Percentiles rank a stretch among this genome's conserved stretches.
phyloP scores from a whole-genome alignment of 2,888 invertebrate genomes.

The Drosophila vallismaia region DNA sequence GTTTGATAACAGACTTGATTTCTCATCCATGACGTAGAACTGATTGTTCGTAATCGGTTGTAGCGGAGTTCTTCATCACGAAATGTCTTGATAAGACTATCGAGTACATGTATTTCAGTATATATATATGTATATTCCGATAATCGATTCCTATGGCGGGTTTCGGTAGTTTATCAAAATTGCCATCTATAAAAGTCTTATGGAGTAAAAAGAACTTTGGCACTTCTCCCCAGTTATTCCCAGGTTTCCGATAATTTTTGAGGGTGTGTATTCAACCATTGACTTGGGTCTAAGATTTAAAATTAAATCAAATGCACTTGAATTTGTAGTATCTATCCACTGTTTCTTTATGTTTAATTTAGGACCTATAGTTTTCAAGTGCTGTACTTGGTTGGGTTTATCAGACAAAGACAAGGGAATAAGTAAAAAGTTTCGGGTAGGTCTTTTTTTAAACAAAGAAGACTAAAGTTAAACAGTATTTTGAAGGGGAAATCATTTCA shows the following conservation, averaged over 20 bases:
- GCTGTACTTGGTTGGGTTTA: neutral
- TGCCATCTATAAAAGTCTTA: constrained; percentile 5
- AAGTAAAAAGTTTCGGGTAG: constrained; percentile 30
- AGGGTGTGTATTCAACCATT: constrained; percentile 27
- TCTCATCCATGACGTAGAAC: constrained; percentile 40
- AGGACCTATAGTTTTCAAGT: constrained; percentile 6
- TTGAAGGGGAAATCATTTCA: too few relatives aligned
- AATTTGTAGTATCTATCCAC: constrained; percentile 15
- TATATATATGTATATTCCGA: neutral
- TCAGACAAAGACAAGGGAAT: constrained; percentile 50
- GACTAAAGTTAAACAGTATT: neutral
- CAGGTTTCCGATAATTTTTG: constrained; percentile 13
- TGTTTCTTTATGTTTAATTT: constrained; percentile 15
- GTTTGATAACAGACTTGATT: constrained; percentile 31
- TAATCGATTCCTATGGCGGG: neutral
- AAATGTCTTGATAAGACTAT: constrained; percentile 17
- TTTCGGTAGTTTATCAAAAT: constrained; percentile 36
- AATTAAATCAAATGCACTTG: constrained; percentile 12
- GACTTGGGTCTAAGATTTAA: neutral
- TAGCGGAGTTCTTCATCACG: constrained; percentile 2
- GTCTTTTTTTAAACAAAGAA: constrained; percentile 1
- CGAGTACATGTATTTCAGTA: neutral
- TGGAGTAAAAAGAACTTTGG: constrained; percentile 50
- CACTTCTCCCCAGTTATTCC: neutral
- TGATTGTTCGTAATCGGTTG: constrained; percentile 12